A percentile compares a stretch with the other conserved stretches of the same genome.
These are phyloP conservation scores for Eupithecia insigniata DNA, from an alignment of 2,888 invertebrate genomes.

Conservation along the genomic window DNA sequence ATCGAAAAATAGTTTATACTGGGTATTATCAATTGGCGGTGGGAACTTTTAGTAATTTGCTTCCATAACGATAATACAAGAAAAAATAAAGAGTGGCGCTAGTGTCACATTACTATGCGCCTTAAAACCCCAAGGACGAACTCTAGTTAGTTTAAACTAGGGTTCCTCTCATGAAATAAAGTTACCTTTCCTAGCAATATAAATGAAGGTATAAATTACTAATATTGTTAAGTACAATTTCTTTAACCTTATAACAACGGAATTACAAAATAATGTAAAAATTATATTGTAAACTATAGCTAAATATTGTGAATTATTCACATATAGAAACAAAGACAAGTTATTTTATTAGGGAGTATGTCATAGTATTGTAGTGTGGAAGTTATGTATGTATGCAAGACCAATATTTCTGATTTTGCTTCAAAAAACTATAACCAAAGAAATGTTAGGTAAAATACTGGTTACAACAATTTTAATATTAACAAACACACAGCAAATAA, in stretches of 20 bases:
- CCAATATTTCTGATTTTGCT: neutral
- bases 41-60: too few relatives aligned
- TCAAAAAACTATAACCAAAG: neutral
- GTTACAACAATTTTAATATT: neutral
- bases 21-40: too few relatives aligned
- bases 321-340: neutral
- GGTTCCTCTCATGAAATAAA: neutral
- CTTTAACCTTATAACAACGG: neutral
- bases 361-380: neutral
- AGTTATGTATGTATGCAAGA: neutral
- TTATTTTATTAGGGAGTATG: neutral
- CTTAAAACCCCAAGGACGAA: too few relatives aligned
- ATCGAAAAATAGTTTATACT: too few relatives aligned
- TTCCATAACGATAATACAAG: too few relatives aligned
- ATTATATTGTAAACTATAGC: neutral
- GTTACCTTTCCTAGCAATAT: neutral
- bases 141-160: neutral
- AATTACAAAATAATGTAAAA: neutral
- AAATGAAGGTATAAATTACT: neutral
- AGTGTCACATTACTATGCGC: too few relatives aligned
- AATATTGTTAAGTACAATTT: slow-evolving; percentile 6
- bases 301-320: neutral
- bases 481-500: neutral
- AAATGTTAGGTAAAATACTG: neutral
- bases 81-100: too few relatives aligned